phyloP scores from a whole-genome alignment of 35 echinoderm and acorn worm species.

The Anneissia japonica region DNA sequence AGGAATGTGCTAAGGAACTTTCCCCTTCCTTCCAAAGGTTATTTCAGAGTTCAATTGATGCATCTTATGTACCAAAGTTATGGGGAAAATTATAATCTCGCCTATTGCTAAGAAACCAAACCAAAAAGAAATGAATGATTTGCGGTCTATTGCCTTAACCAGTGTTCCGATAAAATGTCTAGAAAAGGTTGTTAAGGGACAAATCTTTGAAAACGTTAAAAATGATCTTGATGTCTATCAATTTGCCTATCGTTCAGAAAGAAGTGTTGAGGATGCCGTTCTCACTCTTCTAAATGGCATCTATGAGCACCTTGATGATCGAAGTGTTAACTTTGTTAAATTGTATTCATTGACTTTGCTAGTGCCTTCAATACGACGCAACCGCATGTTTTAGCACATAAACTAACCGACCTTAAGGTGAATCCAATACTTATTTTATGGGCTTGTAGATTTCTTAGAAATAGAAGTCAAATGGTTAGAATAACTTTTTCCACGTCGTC shows the following conservation, averaged over 20 bases:
- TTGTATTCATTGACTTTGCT: conserved; percentile 6
- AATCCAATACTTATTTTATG: neutral
- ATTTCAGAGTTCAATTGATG: neutral
- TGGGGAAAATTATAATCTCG: conserved; percentile 11
- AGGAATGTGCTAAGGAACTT: neutral
- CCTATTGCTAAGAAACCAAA: conserved; percentile 17
- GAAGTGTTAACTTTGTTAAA: neutral
- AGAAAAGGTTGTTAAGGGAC: neutral
- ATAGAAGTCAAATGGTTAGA: no score
- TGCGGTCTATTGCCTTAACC: neutral
- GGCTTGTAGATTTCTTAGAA: no score
- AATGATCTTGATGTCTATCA: conserved; percentile 5
- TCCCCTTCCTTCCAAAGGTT: neutral
- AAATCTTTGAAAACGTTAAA: neutral
- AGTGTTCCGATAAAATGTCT: conserved; percentile 24
- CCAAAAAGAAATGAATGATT: conserved; percentile 8
- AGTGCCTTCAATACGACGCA: conserved; percentile 16
- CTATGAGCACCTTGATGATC: neutral
- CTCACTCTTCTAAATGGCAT: neutral
- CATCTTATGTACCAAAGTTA: neutral
- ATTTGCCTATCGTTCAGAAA: conserved; percentile 21
- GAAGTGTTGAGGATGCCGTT: conserved; percentile 12
- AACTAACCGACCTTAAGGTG: conserved; percentile 4
- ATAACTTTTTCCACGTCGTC: no score
- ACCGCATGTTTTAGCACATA: conserved; percentile 8